Percentiles rank a stretch among this genome's conserved stretches.
These are phyloP conservation scores for Emydoidea blandingii DNA, from an alignment of 2,797 vertebrate genomes.

Conservation along the genomic window DNA sequence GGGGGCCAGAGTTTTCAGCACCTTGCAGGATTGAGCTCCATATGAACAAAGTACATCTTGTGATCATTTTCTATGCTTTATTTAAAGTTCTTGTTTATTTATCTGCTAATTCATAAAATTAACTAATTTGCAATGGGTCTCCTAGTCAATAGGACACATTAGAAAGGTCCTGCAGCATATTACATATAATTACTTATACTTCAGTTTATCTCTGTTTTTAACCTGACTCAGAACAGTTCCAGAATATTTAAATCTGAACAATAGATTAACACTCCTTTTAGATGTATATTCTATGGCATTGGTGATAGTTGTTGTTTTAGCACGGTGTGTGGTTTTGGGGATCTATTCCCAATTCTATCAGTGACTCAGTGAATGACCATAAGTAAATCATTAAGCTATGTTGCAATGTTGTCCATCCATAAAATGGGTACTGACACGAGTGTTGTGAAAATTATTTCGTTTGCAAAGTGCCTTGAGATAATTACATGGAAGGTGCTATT, in stretches of 20 bases:
- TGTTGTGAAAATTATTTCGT: neutral
- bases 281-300: neutral
- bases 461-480: neutral
- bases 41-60: neutral
- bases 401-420: fast-evolving
- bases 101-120: neutral
- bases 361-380: neutral
- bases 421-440: neutral
- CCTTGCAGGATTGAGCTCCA: slow-evolving; percentile 1
- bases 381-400: neutral
- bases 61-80: neutral
- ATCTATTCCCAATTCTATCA: neutral
- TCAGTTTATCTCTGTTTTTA: neutral
- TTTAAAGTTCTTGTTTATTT: neutral
- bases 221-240: neutral
- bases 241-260: neutral
- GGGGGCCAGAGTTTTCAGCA: slow-evolving; percentile 7
- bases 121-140: neutral
- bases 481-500: neutral
- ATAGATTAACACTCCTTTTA: neutral
- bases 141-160: neutral
- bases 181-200: fast-evolving
- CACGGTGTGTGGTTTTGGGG: neutral
- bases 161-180: neutral
- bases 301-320: neutral